Evolutionary conservation across 2,797 vertebrate genomes (phyloP), one percentile per base, ranked within the genome.

Genomic region (Hippoglossus hippoglossus): DNA sequence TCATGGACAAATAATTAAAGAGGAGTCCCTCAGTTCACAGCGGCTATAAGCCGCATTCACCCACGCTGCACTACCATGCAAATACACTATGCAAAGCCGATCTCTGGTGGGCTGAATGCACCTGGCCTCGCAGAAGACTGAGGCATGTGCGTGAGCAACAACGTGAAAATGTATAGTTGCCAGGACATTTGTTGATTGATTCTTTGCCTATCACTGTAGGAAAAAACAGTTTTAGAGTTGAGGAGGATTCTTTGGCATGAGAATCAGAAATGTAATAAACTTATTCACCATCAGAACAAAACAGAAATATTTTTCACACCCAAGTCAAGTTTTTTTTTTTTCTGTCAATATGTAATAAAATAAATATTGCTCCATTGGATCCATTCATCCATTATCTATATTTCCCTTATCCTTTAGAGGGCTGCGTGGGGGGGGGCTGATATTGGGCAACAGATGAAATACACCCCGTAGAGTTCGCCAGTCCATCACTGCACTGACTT

Each of bases 1-100:
- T 39, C 0, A 19, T n/a, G 18, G 58, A n/a, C 8, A 10, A 21
- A 25, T 9, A 49, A 44, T 16, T 9, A 3, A 39, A 66, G 26
- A 63, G 62, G 39, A 71, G 28, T 72, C 61, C 25, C 76, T 55
- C 41, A 2, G 22, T 57, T 63, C 59, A 59, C 34, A 51, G 26
- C 66, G 19, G 22, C 59, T 19, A 8, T 8, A 31, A 46, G 63
- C 44, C 47, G 41, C 63, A 51, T 55, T 64, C 69, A n/a, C 12
- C 19, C 34, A 59, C 67, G 58, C 67, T 49, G 34, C 52, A 0
- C 22, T 31, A 44, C 47, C 70, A 94, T 93, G 92, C 91, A 94
- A 94, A 94, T 89, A 12, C 19, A 62, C 64, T 86, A 94, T 94
- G 92, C 92, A 94, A 93, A 94, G 63, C 60, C 36, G n/a, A 49